Base-by-base conservation (phyloP, 35 echinoderm and acorn worm genomes). In the Lytechinus variegatus region DNA sequence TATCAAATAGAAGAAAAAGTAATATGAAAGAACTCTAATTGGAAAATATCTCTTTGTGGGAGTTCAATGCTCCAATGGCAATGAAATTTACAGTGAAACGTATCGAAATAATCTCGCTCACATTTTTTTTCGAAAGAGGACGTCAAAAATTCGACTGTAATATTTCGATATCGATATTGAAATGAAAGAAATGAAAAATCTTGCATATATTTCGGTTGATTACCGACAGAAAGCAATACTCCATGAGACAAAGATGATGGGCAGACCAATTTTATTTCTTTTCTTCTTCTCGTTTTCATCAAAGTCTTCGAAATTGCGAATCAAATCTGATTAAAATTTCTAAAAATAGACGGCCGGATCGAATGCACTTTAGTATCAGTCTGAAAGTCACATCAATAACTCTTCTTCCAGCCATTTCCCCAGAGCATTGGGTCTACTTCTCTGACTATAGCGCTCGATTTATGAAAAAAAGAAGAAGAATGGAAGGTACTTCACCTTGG, bases 311-410 rank as follows among this genome's bases (percentile, higher is more conserved):
- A 58, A 79, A 79, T 79, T 79, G 66, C 19, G 66, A 79, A 79
- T 79, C 19, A 79, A 79, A 79, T 79, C 66, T 79, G 66, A 79
- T 79, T 79, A 79, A 79, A 79, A 79, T 79, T 24, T 79, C 66
- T 79, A 79, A 24, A 79, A 79, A 79, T 79, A 79, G 66, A 79
- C 66, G 66, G 19, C 12, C 14, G 16, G 21, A 79, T 79, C 66
- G 66, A 79, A 79, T 79, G 66, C 66, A 79, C 66, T 79, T 79
- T 79, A n/a, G 16, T 79, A 79, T 79, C 66, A 79, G 66, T 79
- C 66, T 79, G 66, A 79, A 79, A 79, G 66, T 79, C 66, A 79
- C 66, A 79, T 79, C 66, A 79, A 79, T 79, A 79, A 79, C n/a
- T 79, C 66, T n/a, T 79, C 66, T n/a, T 79, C 66, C 66, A 19